phyloP scores from a whole-genome alignment of 2,888 invertebrate species.

The Exocentrus adspersus region DNA sequence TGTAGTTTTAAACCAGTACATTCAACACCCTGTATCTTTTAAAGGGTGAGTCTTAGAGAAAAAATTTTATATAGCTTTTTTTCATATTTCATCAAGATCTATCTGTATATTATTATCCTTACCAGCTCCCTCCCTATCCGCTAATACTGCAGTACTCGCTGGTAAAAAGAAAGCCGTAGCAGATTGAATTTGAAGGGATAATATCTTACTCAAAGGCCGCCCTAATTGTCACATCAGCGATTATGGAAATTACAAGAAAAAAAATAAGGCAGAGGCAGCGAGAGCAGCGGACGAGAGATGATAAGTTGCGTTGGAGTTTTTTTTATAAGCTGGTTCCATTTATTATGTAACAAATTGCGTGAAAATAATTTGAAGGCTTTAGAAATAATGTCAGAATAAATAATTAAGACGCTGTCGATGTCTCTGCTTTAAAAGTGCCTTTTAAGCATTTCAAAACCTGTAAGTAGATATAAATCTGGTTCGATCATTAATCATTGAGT shows the following conservation, averaged over 20 bases:
- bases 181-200: not conserved
- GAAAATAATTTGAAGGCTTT: conserved; percentile 16
- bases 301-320: conserved; percentile 4
- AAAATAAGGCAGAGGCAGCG: conserved; percentile 18
- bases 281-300: conserved; percentile 13
- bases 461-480: not conserved
- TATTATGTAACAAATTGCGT: conserved; percentile 12
- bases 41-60: too few species aligned
- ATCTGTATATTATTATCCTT: too few species aligned
- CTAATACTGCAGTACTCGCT: too few species aligned
- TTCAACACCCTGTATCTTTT: too few species aligned
- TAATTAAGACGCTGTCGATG: conserved; percentile 12
- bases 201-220: not conserved
- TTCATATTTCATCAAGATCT: too few species aligned
- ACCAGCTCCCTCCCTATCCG: too few species aligned
- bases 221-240: conserved; percentile 29
- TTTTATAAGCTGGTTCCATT: conserved; percentile 1
- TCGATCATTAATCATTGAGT: conserved; percentile 2
- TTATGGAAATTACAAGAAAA: conserved; percentile 28
- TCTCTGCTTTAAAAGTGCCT: not conserved
- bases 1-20: too few species aligned
- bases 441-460: conserved; percentile 3
- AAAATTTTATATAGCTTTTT: too few species aligned
- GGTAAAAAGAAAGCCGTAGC: too few species aligned
- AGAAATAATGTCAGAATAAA: conserved; percentile 15